A percentile compares a stretch with the other conserved stretches of the same genome.
phyloP scores from a whole-genome alignment of 2,113 vertebrate genomes.

The Xiphophorus couchianus region DNA sequence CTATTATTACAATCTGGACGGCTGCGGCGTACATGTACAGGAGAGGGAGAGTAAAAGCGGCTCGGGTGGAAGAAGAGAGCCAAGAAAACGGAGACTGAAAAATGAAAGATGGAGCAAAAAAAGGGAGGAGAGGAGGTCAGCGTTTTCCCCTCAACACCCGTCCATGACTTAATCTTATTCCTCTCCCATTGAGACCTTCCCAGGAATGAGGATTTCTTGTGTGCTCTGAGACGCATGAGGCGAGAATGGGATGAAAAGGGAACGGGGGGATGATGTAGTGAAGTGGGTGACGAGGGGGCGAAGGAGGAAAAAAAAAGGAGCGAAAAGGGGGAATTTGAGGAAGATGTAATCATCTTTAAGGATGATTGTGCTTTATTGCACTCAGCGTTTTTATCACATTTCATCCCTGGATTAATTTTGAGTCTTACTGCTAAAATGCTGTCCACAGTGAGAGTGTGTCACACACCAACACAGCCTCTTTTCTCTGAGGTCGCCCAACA shows the following conservation, averaged over 20 bases:
- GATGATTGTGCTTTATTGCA: background rate
- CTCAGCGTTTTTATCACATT: background rate
- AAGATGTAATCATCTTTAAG: conserved; percentile 5
- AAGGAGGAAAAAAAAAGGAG: conserved; percentile 19
- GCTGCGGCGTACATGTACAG: conserved; percentile 55
- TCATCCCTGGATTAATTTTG: background rate
- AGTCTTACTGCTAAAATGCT: background rate
- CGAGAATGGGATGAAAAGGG: conserved; percentile 40
- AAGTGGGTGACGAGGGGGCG: conserved; percentile 41
- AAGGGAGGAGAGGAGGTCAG: conserved; percentile 94
- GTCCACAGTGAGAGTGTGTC: background rate
- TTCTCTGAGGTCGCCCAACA: background rate
- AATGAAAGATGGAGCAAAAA: conserved; percentile 84
- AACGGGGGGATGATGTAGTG: conserved; percentile 35
- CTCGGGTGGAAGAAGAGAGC: conserved; percentile 80
- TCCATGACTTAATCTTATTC: conserved; percentile 96
- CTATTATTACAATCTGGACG: conserved; percentile 82
- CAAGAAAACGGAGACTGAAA: conserved; percentile 86
- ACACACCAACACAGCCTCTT: background rate
- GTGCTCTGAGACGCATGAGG: conserved; percentile 57
- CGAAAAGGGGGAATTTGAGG: conserved; percentile 10
- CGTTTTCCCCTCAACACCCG: conserved; percentile 98
- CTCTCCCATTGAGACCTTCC: conserved; percentile 91
- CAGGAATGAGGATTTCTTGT: conserved; percentile 84
- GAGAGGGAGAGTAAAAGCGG: conserved; percentile 68